phyloP scores from a whole-genome alignment of 2,888 invertebrate species.

The Hirtodrosophila trivittata region DNA sequence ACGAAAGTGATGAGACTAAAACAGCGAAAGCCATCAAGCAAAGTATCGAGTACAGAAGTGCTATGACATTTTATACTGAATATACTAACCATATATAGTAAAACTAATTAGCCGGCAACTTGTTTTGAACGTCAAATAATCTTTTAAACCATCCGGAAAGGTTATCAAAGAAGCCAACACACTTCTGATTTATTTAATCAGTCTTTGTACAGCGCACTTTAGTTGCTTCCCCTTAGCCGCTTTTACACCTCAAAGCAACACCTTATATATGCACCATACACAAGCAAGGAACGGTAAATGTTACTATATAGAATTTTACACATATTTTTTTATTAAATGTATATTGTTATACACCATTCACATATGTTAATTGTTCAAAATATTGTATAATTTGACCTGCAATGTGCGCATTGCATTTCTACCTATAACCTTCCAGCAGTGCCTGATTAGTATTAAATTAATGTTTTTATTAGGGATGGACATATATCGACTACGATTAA shows the following conservation, averaged over 20 bases:
- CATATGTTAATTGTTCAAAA: too few relatives aligned
- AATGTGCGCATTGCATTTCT: conserved; percentile 1
- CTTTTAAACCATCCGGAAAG: not conserved
- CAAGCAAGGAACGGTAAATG: too few relatives aligned
- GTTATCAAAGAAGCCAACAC: not conserved
- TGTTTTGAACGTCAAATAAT: conserved; percentile 34
- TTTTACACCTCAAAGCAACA: not conserved
- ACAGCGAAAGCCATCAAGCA: not conserved
- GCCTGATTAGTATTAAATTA: conserved; percentile 11
- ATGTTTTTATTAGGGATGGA: not conserved
- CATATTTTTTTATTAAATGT: too few relatives aligned
- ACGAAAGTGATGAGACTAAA: conserved; percentile 20
- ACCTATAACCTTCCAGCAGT: conserved; percentile 8
- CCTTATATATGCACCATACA: not conserved
- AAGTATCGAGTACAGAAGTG: not conserved
- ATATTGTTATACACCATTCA: too few relatives aligned
- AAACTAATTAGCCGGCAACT: conserved; percentile 54
- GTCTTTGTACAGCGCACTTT: not conserved
- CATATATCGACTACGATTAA: not conserved
- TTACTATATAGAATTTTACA: too few relatives aligned
- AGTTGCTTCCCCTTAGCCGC: not conserved
- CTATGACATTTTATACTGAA: conserved; percentile 15
- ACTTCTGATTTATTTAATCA: not conserved
- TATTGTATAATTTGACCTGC: too few relatives aligned
- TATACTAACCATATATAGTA: conserved; percentile 11